Conservation (phyloP, 1,140 invertebrate genomes). For the Phymastichus coffea region DNA sequence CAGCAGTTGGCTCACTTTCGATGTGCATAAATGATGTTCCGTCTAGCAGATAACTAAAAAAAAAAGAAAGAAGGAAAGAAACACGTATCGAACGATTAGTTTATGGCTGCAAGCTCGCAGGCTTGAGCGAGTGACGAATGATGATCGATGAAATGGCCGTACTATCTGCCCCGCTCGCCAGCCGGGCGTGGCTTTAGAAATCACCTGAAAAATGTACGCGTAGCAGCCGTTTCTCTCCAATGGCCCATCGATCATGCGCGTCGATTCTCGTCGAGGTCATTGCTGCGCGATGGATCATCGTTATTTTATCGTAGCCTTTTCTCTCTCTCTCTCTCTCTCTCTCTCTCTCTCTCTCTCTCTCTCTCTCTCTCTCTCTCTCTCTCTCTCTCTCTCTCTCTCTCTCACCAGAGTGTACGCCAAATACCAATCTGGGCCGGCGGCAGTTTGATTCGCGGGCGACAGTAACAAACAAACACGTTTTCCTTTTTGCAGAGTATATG, state of each 20-base stretch:
- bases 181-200: too few relatives aligned
- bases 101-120: neutral
- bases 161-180: too few relatives aligned
- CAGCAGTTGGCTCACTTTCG: too few relatives aligned
- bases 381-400: neutral
- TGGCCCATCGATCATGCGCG: constrained; percentile 9
- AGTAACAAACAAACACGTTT: neutral
- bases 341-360: neutral
- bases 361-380: neutral
- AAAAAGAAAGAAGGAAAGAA: too few relatives aligned
- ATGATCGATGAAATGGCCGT: constrained; percentile 6
- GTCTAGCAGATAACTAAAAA: too few relatives aligned
- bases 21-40: too few relatives aligned
- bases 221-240: too few relatives aligned
- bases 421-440: neutral
- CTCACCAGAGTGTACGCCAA: too few relatives aligned
- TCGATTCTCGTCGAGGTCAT: constrained; percentile 6
- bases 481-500: neutral
- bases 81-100: too few relatives aligned
- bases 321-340: neutral
- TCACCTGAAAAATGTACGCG: neutral
- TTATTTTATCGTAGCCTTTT: neutral
- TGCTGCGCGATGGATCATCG: constrained; percentile 7
- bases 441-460: neutral
- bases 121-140: neutral